Evolutionary conservation across 2,888 invertebrate species (phyloP).

Genomic region (Brachypterus glaber): DNA sequence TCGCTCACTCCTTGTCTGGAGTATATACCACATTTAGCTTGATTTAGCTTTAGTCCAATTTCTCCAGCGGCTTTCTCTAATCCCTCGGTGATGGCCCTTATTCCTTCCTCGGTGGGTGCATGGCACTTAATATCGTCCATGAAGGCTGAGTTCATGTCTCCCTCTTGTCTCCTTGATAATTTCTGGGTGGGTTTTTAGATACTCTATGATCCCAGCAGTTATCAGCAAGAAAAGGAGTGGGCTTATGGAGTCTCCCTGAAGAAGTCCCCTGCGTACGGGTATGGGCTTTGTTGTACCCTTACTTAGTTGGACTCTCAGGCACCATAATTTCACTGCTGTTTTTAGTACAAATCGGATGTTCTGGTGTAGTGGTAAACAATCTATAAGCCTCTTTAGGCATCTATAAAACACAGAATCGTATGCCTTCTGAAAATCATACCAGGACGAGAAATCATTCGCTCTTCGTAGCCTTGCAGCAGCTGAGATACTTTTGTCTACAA

Average conservation of each 20-base stretch:
- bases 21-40: constrained; percentile 10
- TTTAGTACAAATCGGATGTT: constrained; percentile 6
- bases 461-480: too few relatives aligned
- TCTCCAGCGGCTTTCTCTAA: constrained; percentile 6
- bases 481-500: constrained; percentile 23
- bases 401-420: constrained; percentile 13
- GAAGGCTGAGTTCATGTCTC: too few relatives aligned
- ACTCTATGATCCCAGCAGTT: constrained; percentile 14
- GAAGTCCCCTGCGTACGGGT: constrained; percentile 4
- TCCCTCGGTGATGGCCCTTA: constrained; percentile 7
- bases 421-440: constrained; percentile 18
- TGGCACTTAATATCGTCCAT: constrained; percentile 13
- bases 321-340: constrained; percentile 6
- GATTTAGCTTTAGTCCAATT: constrained; percentile 10
- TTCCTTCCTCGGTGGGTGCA: constrained; percentile 4
- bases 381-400: constrained; percentile 14
- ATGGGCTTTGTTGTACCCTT: constrained; percentile 4
- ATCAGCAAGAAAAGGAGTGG: constrained; percentile 18
- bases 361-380: constrained; percentile 12
- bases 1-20: not conserved
- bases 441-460: too few relatives aligned
- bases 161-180: constrained; percentile 5
- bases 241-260: constrained; percentile 17
- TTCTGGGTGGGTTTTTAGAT: constrained; percentile 7
- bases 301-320: not conserved